Base-by-base conservation (phyloP, 2,888 invertebrate species). In the Caenorhabditis afra region DNA sequence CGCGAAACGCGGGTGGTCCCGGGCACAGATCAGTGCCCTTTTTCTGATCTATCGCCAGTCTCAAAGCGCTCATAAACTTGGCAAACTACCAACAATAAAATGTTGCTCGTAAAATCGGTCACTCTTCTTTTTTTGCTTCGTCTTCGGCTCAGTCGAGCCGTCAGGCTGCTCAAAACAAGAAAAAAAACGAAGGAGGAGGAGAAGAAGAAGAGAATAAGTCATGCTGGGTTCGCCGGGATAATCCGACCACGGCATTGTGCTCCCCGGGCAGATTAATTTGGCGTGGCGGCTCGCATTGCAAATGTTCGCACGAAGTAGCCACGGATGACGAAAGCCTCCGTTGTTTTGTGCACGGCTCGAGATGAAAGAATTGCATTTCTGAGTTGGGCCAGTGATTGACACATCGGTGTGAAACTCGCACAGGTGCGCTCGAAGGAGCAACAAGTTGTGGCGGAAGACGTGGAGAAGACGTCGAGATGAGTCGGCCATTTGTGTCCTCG, bases 261-360 rank as follows among this genome's bases (percentile, higher is more conserved):
- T 37, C 45, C 41, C 14, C 22, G 29, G 62, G 67, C 45, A 59
- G 68, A 68, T 68, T 68, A 59, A 59, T 68, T 68, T 59, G 64
- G 44, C 64, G 41, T 16, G 37, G 8, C 52, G 52, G 23, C 44
- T 67, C 37, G 29, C 52, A 58, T 67, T 67, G n/a, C 12, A 29
- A 23, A 29, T 37, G 68, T 59, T 67, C 66, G 55, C 35, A 44
- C 7, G 22, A 45, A 61, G 39, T 35, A 47, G 22, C 41, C 7
- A 18, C 16, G 12, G 55, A 45, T 41, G 57, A 41, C 57, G 55
- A 18, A 53, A 35, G 52, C n/a, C 3, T 29, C 52, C 3, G n/a
- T 23, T 52, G 23, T 52, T 52, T 16, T 52, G 52, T 29, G 52
- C n/a, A n/a, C 39, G 10, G 39, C 35, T 41, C 41, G 1, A 16